These are phyloP conservation scores for Drosophila navojoa DNA, from an alignment of 1,140 invertebrate genomes.

Conservation along the genomic window DNA sequence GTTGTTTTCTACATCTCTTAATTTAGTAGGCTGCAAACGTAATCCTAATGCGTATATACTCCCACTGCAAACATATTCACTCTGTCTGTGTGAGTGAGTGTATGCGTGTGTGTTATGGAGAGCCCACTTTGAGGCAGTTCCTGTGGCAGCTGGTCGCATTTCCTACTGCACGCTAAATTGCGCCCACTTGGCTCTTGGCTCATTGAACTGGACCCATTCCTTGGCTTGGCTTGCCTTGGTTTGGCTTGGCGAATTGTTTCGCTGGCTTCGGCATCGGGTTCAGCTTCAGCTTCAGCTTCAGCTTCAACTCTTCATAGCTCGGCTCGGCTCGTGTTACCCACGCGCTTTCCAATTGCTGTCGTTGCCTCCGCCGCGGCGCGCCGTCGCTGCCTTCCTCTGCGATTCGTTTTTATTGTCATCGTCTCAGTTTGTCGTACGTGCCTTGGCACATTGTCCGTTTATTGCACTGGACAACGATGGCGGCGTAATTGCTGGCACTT, in stretches of 20 bases:
- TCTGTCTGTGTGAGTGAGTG: too few relatives aligned
- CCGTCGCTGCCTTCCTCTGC: slow-evolving; percentile 34
- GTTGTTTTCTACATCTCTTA: neutral
- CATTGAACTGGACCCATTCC: slow-evolving; percentile 41
- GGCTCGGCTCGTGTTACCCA: slow-evolving; percentile 71
- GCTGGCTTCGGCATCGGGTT: slow-evolving; percentile 36
- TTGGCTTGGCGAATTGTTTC: slow-evolving; percentile 19
- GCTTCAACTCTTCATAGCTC: neutral
- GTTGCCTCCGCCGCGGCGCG: slow-evolving; percentile 7
- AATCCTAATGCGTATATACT: slow-evolving; percentile 12
- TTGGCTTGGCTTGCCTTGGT: slow-evolving; percentile 1
- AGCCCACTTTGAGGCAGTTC: slow-evolving; percentile 66
- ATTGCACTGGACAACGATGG: slow-evolving; percentile 57
- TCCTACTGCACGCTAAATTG: slow-evolving; percentile 60
- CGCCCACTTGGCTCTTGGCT: slow-evolving; percentile 76
- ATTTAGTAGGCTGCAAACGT: slow-evolving; percentile 9
- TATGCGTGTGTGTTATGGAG: neutral
- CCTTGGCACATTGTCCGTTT: slow-evolving; percentile 74
- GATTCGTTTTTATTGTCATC: slow-evolving; percentile 79
- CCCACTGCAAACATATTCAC: slow-evolving; percentile 1
- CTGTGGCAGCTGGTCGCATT: slow-evolving; percentile 67
- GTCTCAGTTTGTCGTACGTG: slow-evolving; percentile 78
- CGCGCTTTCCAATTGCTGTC: slow-evolving; percentile 67
- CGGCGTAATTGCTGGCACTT: slow-evolving; percentile 69
- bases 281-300: neutral